Evolutionary conservation across 2,888 invertebrate genomes (phyloP), one percentile per base, ranked within the genome.

Genomic region (Neelides folsomi): DNA sequence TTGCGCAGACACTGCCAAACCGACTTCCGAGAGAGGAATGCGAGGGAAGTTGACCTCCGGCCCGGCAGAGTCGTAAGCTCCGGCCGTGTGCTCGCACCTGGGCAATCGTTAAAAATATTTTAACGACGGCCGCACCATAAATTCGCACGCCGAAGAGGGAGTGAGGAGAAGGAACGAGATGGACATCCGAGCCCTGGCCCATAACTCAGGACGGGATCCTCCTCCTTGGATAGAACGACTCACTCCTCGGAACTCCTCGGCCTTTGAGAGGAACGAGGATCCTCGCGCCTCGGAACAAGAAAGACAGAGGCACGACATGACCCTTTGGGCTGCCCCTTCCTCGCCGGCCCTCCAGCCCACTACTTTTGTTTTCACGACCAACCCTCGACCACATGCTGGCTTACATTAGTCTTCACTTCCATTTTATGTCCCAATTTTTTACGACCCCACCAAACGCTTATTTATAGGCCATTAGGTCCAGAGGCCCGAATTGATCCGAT

Each of bases 61-160:
- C 57, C 46, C 46, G 53, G 58, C 56, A 45, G 60, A 54, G 57
- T 57, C 57, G 58, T 60, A 60, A 57, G 55, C 59, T 52, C 52
- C 57, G 57, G 56, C 58, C 46, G 58, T 59, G 60, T 58, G 55
- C 58, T 60, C 59, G 59, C 60, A 63, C 63, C 63, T 63, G 61
- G 59, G 56, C 55, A 55, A 57, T 60, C 58, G 58, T 59, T 58
- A 61, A 63, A 56, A 54, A 58, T 55, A 53, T 58, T 63, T 63
- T 61, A 61, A 63, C 60, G 58, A 59, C 56, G 55, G 47, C 45
- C 52, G 55, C 49, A 51, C 53, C 61, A 61, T 63, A 63, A 63
- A 63, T 63, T 63, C 63, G 63, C 63, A 63, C 61, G 58, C 58
- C 60, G 60, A 27, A 15, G 34, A 27, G 27, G 27, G 27, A 27